phyloP scores from a whole-genome alignment of 1,140 invertebrate genomes.

The Platorchestia sp. region DNA sequence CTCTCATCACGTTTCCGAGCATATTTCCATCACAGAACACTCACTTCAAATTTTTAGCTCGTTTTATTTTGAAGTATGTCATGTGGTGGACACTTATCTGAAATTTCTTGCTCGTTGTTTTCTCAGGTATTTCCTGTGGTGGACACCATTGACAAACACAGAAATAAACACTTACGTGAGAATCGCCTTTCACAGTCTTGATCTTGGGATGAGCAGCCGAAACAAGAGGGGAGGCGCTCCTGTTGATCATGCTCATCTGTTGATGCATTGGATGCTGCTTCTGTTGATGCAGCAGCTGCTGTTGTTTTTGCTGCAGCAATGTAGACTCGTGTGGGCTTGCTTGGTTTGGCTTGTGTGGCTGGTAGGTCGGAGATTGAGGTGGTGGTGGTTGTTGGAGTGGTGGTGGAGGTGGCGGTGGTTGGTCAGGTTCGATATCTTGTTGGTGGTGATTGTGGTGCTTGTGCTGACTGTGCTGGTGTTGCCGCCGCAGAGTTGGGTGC shows the following conservation, averaged over 20 bases:
- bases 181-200: constrained; percentile 60
- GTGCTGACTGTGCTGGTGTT: not conserved
- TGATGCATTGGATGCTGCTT: constrained; percentile 55
- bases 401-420: constrained; percentile 50
- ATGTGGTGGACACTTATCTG: not conserved
- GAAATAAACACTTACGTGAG: constrained; percentile 54
- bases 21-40: not conserved
- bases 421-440: constrained; percentile 37
- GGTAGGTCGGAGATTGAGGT: not conserved
- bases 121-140: not conserved
- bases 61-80: not conserved
- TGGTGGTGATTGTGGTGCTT: constrained; percentile 42
- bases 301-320: constrained; percentile 53
- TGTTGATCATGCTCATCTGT: constrained; percentile 51
- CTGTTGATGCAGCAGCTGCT: constrained; percentile 53
- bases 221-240: constrained; percentile 25
- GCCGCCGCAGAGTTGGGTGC: not conserved
- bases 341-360: not conserved
- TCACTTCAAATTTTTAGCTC: not conserved
- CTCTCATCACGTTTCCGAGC: no score
- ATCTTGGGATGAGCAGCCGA: constrained; percentile 60
- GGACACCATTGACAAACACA: not conserved
- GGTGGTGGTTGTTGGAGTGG: constrained; percentile 55
- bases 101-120: not conserved
- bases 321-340: not conserved